Base-by-base conservation (phyloP, 2,797 vertebrate genomes). In the Tympanoctomys barrerae region DNA sequence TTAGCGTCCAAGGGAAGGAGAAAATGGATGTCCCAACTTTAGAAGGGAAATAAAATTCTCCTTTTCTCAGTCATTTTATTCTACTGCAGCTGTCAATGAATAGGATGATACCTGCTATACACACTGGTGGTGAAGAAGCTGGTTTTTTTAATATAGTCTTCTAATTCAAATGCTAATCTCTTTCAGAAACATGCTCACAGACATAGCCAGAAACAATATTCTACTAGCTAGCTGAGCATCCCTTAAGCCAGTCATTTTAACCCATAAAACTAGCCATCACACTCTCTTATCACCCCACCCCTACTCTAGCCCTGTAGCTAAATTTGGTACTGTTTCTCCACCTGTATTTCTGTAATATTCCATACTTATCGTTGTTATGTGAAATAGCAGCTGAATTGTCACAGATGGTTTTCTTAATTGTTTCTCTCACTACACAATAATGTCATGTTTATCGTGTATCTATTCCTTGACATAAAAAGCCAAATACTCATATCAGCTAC, bases 401-500 rank as follows among this genome's bases (percentile, higher is more conserved):
- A 68, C 5, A 24, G 21, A 14, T 36, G 31, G n/a, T 71, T 89
- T 95, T 68, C 64, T 91, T 54, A 90, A 77, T 26, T 46, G 16
- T 89, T 84, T 61, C 81, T 87, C 33, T 57, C 42, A 57, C 36
- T 77, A 86, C 59, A 77, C 8, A 94, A 86, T 31, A 93, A 66
- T 28, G 73, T 26, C 22, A 13, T 94, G 42, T 80, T 91, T 46
- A 89, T 46, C 42, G 33, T 87, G 2, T 57, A 61, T 81, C 28
- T 82, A 68, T 31, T 87, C 19, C 66, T 91, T 39, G 91, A 86
- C 49, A 42, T 92, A 90, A 83, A 70, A 79, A 24, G 16, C 81
- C 36, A 88, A 66, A 73, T 21, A 83, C 87, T 84, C 59, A 87
- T 57, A 80, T 89, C 9, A 88, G 26, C 13, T 75, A 39, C n/a